phyloP scores from a whole-genome alignment of 2,113 vertebrate genomes.

The Eira barbara region DNA sequence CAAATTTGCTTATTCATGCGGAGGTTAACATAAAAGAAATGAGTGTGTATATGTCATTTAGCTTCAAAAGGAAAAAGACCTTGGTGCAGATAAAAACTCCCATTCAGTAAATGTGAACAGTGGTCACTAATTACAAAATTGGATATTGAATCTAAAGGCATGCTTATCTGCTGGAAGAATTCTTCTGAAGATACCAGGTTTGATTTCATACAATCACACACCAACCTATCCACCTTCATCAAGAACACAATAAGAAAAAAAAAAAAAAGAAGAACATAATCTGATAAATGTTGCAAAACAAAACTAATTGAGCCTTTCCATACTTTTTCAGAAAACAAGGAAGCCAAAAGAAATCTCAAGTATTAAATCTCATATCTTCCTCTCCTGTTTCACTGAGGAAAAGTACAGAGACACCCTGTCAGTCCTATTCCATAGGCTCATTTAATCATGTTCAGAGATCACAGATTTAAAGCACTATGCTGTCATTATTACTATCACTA shows the following conservation, averaged over 20 bases:
- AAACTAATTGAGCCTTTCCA: slow-evolving; percentile 11
- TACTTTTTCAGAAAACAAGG: slow-evolving; percentile 21
- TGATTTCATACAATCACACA: slow-evolving; percentile 31
- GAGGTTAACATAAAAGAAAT: background rate
- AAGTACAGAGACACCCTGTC: background rate
- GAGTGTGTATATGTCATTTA: background rate
- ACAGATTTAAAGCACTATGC: background rate
- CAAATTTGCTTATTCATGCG: background rate
- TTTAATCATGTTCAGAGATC: background rate
- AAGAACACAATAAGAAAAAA: background rate
- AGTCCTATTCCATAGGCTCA: background rate
- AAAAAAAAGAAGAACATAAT: background rate
- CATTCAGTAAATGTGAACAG: background rate
- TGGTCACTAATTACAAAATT: slow-evolving; percentile 1
- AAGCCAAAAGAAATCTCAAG: background rate
- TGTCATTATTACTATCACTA: background rate
- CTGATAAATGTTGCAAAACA: slow-evolving; percentile 44
- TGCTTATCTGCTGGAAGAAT: slow-evolving; percentile 46
- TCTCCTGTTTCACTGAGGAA: background rate
- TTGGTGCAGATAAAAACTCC: background rate
- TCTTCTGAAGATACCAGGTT: slow-evolving; percentile 59
- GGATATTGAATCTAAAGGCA: slow-evolving; percentile 53
- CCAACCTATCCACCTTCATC: slow-evolving; percentile 40
- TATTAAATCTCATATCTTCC: background rate
- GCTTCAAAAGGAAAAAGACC: background rate